Base-by-base conservation (phyloP, 2,113 vertebrate genomes). In the Cinclus mexicanus region DNA sequence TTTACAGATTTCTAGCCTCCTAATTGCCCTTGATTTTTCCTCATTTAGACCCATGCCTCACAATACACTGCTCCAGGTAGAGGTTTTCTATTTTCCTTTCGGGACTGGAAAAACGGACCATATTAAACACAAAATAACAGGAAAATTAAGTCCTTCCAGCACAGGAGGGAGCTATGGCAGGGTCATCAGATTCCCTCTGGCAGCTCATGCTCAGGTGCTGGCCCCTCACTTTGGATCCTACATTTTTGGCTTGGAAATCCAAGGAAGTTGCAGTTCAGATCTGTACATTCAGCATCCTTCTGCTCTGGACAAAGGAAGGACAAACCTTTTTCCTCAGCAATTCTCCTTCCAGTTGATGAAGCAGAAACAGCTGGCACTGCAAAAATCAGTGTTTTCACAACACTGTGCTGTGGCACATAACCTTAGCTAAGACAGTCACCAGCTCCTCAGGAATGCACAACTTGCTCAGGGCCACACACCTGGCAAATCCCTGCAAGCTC, bases 101-200 rank as follows among this genome's bases (percentile, higher is more conserved):
- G 31, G 37, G 87, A 0, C 1, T 20, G 49, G 33, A 35, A 76
- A 89, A 86, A 56, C 9, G 7, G 9, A 50, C 5, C 1, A 2
- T 20, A 67, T 20, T 39, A 79, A 70, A 60, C 13, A 57, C 16
- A 72, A 83, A 75, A 31, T 15, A 67, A 22, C 0, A 53, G 16
- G 7, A 50, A 77, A 64, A 25, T 59, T 23, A 44, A 13, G 24
- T n/a, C 10, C 23, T 71, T 83, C 39, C 22, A 47, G 53, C 0
- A 0, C 13, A n/a, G 9, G 17, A 67, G 4, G 13, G 44, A 76
- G 21, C 55, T 39, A 29, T 9, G 16, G 37, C 22, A 63, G 1
- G 2, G 22, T 52, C 24, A 31, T 20, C 24, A 52, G 0, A 25
- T 71, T 60, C 49, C 8, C 25, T 61, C 39, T 46, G n/a, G 60